phyloP scores from a whole-genome alignment of 1,140 invertebrate species.

The Akabosia matsudoensis region DNA sequence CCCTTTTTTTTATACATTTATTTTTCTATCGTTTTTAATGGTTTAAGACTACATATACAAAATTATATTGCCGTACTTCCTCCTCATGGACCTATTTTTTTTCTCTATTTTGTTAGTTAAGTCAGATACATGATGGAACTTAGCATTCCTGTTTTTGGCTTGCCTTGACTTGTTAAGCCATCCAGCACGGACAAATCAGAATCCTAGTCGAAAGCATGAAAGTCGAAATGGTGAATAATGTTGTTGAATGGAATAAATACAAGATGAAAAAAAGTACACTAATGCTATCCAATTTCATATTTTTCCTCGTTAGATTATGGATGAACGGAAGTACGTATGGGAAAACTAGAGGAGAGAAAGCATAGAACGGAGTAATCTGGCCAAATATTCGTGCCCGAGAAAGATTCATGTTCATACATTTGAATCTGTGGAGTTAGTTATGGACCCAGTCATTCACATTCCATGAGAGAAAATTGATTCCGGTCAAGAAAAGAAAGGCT shows the following conservation, averaged over 20 bases:
- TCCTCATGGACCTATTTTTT: no score
- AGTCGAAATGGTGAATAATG: not conserved
- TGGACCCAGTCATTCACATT: constrained; percentile 15
- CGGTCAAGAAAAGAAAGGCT: constrained; percentile 12
- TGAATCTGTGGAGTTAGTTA: constrained; percentile 19
- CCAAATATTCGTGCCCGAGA: not conserved
- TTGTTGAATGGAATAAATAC: constrained; percentile 10
- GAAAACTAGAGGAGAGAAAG: not conserved
- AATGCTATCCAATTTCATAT: constrained; percentile 20
- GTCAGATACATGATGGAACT: constrained; percentile 18
- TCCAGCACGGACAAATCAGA: no score
- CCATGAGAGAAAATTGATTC: constrained; percentile 21
- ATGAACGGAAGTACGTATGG: constrained; percentile 1
- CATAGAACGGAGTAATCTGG: not conserved
- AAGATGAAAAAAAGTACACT: not conserved
- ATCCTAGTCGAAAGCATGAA: no score
- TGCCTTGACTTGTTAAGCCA: no score
- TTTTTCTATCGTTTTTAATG: not conserved
- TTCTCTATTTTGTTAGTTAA: not conserved
- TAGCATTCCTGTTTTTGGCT: constrained; percentile 14
- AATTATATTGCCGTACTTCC: no score
- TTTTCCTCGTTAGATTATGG: constrained; percentile 18
- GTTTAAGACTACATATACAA: no score
- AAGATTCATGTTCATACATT: not conserved
- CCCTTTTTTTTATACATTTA: not conserved